These are phyloP conservation scores for Cebus imitator DNA, from an alignment of 2,113 vertebrate species.

Conservation along the genomic window DNA sequence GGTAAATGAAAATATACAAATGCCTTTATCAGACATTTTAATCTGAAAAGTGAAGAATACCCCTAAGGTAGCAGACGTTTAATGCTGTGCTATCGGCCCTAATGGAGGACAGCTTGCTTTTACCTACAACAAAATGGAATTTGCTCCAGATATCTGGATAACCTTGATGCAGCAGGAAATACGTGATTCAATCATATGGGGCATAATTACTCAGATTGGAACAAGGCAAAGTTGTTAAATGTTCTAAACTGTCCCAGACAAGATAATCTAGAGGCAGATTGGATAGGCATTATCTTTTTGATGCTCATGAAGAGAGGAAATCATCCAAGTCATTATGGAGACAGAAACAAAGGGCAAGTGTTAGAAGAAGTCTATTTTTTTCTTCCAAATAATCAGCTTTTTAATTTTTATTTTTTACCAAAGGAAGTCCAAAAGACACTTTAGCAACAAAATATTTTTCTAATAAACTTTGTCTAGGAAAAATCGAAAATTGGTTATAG, in stretches of 20 bases:
- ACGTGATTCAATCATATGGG: not conserved
- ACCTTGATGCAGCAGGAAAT: conserved; percentile 16
- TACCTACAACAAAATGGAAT: conserved; percentile 48
- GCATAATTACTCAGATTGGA: not conserved
- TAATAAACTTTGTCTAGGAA: not conserved
- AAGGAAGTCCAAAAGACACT: not conserved
- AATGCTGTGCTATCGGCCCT: not conserved
- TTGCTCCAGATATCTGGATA: conserved; percentile 39
- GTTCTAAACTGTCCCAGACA: not conserved
- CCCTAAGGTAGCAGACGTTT: conserved; percentile 10
- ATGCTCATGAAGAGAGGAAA: not conserved
- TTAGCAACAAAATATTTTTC: not conserved
- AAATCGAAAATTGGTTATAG: not conserved
- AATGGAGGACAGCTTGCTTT: conserved; percentile 39
- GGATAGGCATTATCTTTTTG: not conserved
- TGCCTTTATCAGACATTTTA: conserved; percentile 48
- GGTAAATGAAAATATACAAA: conserved; percentile 42
- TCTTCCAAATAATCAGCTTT: not conserved
- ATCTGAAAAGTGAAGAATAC: conserved; percentile 27
- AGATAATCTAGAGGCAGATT: not conserved
- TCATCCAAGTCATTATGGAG: not conserved
- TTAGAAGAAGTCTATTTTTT: not conserved
- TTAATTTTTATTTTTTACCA: not conserved
- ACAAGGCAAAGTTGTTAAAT: not conserved
- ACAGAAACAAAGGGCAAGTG: not conserved